phyloP scores from a whole-genome alignment of 2,113 vertebrate genomes.

The Ptilonorhynchus violaceus region DNA sequence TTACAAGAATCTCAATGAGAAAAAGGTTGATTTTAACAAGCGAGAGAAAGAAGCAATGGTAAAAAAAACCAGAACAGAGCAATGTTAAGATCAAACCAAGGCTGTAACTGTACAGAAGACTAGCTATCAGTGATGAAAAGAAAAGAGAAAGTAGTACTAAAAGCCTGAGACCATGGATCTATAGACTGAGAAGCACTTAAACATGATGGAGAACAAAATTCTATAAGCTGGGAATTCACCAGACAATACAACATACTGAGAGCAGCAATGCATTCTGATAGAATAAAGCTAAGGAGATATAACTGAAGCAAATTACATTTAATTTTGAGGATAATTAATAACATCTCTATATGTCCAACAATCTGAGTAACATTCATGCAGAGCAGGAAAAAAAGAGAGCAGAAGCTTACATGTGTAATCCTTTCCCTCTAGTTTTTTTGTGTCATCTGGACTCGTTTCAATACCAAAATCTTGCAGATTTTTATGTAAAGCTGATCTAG shows the following conservation, averaged over 20 bases:
- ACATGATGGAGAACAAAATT: background rate
- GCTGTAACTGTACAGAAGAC: background rate
- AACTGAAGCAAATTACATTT: background rate
- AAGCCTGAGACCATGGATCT: background rate
- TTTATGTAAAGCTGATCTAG: conserved; percentile 86
- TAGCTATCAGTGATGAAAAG: background rate
- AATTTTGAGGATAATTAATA: background rate
- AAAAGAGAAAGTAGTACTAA: background rate
- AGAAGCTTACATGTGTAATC: conserved; percentile 81
- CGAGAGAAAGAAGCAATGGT: background rate
- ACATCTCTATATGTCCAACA: background rate
- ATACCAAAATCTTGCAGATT: conserved; percentile 81
- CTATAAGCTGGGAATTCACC: background rate
- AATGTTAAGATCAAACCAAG: background rate
- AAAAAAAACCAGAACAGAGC: background rate
- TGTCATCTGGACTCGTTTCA: conserved; percentile 52
- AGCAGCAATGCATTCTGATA: background rate
- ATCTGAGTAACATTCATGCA: background rate
- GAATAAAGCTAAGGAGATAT: background rate
- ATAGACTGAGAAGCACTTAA: background rate
- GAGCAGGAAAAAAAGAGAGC: background rate
- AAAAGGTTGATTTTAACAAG: background rate
- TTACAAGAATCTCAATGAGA: background rate
- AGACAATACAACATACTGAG: background rate
- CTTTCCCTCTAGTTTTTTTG: conserved; percentile 45